Evolutionary conservation across 2,888 invertebrate genomes (phyloP).

Genomic region (Dioctria rufipes): DNA sequence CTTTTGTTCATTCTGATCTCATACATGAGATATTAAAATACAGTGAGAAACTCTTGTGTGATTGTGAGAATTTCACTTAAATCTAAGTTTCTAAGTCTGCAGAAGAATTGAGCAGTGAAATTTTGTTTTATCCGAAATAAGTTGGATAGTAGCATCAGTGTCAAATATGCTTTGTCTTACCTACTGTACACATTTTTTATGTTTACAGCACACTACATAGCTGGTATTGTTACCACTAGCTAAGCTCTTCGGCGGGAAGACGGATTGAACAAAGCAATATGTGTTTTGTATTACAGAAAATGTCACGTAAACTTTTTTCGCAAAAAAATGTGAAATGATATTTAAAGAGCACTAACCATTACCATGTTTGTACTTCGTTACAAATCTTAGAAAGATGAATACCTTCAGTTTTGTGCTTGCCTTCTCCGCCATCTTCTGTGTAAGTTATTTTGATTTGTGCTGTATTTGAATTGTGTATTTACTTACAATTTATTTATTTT

Average conservation of each 20-base stretch:
- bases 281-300: constrained; percentile 19
- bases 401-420: constrained; percentile 38
- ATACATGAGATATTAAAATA: too few species aligned
- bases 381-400: constrained; percentile 39
- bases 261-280: constrained; percentile 20
- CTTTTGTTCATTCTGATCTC: too few species aligned
- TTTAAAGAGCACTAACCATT: constrained; percentile 36
- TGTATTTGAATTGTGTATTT: constrained; percentile 1
- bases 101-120: too few species aligned
- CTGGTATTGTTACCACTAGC: too few species aligned
- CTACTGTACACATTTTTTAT: too few species aligned
- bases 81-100: too few species aligned
- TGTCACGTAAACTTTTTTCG: constrained; percentile 37
- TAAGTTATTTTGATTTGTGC: constrained; percentile 5
- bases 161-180: too few species aligned
- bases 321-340: constrained; percentile 24
- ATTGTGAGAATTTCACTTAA: too few species aligned
- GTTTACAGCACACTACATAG: too few species aligned
- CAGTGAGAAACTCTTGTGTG: too few species aligned
- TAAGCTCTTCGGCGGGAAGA: neutral
- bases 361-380: constrained; percentile 30
- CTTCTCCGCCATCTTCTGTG: constrained; percentile 28
- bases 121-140: too few species aligned
- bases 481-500: neutral
- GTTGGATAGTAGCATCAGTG: too few species aligned